Conservation (phyloP, 1,140 invertebrate genomes). For the Diorhabda carinulata region DNA sequence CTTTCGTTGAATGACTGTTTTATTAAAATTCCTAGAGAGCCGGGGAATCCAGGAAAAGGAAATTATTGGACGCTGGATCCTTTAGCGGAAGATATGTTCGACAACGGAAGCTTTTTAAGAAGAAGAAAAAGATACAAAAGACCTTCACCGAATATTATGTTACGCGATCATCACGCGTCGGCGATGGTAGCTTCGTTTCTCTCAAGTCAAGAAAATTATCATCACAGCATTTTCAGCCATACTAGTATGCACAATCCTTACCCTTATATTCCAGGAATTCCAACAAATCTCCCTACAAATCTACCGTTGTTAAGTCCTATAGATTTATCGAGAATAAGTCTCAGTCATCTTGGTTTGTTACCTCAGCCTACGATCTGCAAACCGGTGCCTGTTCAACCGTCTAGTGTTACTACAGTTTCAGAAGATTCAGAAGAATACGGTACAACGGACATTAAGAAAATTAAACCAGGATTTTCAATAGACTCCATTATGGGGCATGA, state of each 20-base stretch:
- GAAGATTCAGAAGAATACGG: slow-evolving; percentile 41
- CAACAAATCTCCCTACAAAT: slow-evolving; percentile 30
- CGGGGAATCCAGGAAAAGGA: slow-evolving; percentile 97
- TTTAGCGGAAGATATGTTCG: slow-evolving; percentile 97
- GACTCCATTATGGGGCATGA: slow-evolving; percentile 45
- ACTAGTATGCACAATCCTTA: slow-evolving; percentile 46
- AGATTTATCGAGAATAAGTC: slow-evolving; percentile 41
- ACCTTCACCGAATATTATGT: slow-evolving; percentile 60
- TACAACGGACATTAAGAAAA: slow-evolving; percentile 41
- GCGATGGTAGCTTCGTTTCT: slow-evolving; percentile 45
- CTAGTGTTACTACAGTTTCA: slow-evolving; percentile 37
- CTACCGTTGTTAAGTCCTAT: slow-evolving; percentile 44
- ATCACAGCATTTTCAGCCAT: slow-evolving; percentile 47
- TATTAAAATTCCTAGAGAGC: slow-evolving; percentile 96
- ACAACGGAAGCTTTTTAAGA: slow-evolving; percentile 95
- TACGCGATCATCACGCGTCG: slow-evolving; percentile 49
- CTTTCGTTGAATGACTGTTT: slow-evolving; percentile 98
- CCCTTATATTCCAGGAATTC: slow-evolving; percentile 40
- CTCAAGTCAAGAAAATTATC: slow-evolving; percentile 44
- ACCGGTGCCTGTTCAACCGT: slow-evolving; percentile 52
- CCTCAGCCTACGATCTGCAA: slow-evolving; percentile 51
- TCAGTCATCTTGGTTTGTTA: slow-evolving; percentile 40
- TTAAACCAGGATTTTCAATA: slow-evolving; percentile 44
- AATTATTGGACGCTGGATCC: slow-evolving; percentile 99
- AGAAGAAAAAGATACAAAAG: slow-evolving; percentile 93